phyloP scores from a whole-genome alignment of 2,888 invertebrate species.

The Leucozona laternaria region DNA sequence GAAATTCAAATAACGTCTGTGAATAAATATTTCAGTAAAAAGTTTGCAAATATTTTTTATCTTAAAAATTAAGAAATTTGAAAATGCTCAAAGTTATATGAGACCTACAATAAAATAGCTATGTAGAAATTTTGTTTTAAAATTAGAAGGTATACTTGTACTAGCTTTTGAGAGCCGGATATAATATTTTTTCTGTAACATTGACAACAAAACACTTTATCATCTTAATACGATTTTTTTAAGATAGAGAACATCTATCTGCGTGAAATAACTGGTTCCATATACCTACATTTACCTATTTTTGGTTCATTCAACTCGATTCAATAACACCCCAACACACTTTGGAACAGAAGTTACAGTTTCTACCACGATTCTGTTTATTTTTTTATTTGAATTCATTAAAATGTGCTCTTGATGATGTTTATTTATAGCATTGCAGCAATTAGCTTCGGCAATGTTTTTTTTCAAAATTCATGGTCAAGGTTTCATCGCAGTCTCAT shows the following conservation, averaged over 20 bases:
- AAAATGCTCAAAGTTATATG: too few species aligned
- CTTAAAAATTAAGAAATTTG: too few species aligned
- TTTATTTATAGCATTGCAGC: not conserved
- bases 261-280: not conserved
- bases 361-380: not conserved
- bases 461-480: slow-evolving; percentile 1
- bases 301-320: not conserved
- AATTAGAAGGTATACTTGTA: too few species aligned
- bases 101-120: too few species aligned
- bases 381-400: not conserved
- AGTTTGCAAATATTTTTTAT: too few species aligned
- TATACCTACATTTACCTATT: not conserved
- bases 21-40: too few species aligned
- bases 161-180: not conserved
- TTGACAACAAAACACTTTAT: not conserved
- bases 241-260: not conserved
- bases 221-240: not conserved
- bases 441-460: not conserved
- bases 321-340: not conserved
- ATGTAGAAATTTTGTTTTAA: too few species aligned
- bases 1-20: not conserved
- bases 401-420: not conserved
- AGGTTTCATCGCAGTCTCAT: not conserved
- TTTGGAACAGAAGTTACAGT: not conserved
- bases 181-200: not conserved